These are phyloP conservation scores for Macrotis lagotis DNA, from an alignment of 2,113 vertebrate genomes.

Conservation along the genomic window DNA sequence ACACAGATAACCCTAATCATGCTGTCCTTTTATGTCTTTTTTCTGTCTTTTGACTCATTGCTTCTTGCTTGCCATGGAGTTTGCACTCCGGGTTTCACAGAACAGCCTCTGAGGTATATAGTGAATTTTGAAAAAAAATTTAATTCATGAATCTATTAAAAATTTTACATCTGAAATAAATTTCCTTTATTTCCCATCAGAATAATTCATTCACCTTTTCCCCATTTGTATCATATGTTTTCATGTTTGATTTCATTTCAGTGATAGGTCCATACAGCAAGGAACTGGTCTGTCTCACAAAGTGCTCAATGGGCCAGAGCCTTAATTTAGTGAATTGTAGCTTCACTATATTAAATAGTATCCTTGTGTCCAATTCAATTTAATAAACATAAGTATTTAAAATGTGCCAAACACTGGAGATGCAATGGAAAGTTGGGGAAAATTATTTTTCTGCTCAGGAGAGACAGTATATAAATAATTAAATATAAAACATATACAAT, in stretches of 20 bases:
- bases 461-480: not conserved
- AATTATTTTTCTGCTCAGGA: not conserved
- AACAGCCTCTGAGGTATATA: not conserved
- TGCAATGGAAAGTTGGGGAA: not conserved
- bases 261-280: not conserved
- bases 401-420: not conserved
- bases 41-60: not conserved
- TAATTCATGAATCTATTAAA: slow-evolving; percentile 20
- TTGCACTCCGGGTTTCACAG: slow-evolving; percentile 22
- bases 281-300: not conserved
- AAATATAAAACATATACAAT: not conserved
- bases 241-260: slow-evolving; percentile 23
- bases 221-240: slow-evolving; percentile 3
- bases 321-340: slow-evolving; percentile 44
- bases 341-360: not conserved
- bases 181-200: not conserved
- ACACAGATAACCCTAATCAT: not conserved
- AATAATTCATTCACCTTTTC: slow-evolving; percentile 7
- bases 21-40: not conserved
- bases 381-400: not conserved
- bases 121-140: not conserved
- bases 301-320: not conserved
- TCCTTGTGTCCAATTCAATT: not conserved
- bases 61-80: not conserved
- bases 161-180: slow-evolving; percentile 16